Conservation (phyloP, 2,888 invertebrate genomes). For the Leptodirus hochenwartii region DNA sequence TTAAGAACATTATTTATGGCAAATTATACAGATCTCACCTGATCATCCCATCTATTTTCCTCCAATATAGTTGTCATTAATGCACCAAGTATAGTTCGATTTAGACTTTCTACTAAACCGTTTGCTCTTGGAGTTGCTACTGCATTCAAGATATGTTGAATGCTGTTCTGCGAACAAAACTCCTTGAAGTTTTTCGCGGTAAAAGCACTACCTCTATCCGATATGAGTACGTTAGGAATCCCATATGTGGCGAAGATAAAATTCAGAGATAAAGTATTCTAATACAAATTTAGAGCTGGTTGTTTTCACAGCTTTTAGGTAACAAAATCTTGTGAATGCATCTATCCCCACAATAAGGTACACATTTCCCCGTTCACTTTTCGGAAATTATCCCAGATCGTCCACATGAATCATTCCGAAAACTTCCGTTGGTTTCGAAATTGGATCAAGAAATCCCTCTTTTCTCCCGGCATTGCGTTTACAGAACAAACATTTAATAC, state of each 20-base stretch:
- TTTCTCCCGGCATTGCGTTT: slow-evolving; percentile 16
- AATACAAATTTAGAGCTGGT: slow-evolving; percentile 1
- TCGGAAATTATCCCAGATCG: slow-evolving; percentile 23
- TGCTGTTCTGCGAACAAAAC: no score
- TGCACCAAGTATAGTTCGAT: no score
- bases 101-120: no score
- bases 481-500: slow-evolving; percentile 22
- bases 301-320: neutral
- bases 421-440: slow-evolving; percentile 21
- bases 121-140: no score
- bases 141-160: no score
- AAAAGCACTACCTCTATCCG: slow-evolving; percentile 8
- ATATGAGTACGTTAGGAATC: slow-evolving; percentile 4
- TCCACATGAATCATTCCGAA: slow-evolving; percentile 26
- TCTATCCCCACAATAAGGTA: slow-evolving; percentile 22
- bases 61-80: no score
- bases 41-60: no score
- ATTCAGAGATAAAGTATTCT: slow-evolving; percentile 3
- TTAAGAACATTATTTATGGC: no score
- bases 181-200: slow-evolving; percentile 6
- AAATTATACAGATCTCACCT: no score
- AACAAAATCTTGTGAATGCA: slow-evolving; percentile 20
- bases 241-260: slow-evolving; percentile 1
- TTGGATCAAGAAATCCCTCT: slow-evolving; percentile 22
- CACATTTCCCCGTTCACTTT: slow-evolving; percentile 15